Percentiles rank a stretch among this genome's conserved stretches.
phyloP scores from a whole-genome alignment of 2,797 vertebrate genomes.

The Neomorphus geoffroyi region DNA sequence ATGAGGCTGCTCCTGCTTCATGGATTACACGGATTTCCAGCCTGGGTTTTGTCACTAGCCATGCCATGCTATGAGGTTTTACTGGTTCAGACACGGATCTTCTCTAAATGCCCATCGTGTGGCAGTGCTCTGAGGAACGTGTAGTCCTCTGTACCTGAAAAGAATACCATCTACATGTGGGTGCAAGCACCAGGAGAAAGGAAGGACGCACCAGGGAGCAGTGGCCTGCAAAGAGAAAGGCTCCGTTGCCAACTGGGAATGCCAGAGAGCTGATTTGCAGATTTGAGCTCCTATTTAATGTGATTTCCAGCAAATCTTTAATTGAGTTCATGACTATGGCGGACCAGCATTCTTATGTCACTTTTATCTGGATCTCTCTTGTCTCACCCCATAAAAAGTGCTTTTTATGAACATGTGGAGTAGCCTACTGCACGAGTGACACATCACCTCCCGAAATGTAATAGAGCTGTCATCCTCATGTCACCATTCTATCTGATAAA shows the following conservation, averaged over 20 bases:
- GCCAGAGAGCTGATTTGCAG: background rate
- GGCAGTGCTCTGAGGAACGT: background rate
- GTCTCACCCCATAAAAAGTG: constrained; percentile 49
- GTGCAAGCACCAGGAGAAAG: background rate
- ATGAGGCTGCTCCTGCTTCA: background rate
- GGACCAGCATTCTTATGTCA: constrained; percentile 8
- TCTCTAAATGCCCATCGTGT: background rate
- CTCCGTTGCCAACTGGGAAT: background rate
- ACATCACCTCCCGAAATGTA: constrained; percentile 51
- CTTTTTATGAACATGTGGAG: constrained; percentile 47
- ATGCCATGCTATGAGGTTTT: background rate
- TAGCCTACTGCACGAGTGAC: constrained; percentile 35
- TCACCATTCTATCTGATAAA: constrained; percentile 45
- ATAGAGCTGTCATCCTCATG: constrained; percentile 46
- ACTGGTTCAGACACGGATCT: background rate
- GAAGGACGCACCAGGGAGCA: background rate
- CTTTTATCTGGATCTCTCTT: constrained; percentile 44
- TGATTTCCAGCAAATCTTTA: constrained; percentile 37
- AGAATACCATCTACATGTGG: background rate
- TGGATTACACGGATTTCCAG: background rate
- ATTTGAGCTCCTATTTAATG: background rate
- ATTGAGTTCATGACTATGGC: background rate
- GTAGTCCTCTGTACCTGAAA: background rate
- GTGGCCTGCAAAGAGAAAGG: background rate
- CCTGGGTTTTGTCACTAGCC: background rate